Percentiles rank a stretch among this genome's conserved stretches.
Evolutionary conservation across 1,140 invertebrate species (phyloP).

Genomic region (Chironomus tepperi): DNA sequence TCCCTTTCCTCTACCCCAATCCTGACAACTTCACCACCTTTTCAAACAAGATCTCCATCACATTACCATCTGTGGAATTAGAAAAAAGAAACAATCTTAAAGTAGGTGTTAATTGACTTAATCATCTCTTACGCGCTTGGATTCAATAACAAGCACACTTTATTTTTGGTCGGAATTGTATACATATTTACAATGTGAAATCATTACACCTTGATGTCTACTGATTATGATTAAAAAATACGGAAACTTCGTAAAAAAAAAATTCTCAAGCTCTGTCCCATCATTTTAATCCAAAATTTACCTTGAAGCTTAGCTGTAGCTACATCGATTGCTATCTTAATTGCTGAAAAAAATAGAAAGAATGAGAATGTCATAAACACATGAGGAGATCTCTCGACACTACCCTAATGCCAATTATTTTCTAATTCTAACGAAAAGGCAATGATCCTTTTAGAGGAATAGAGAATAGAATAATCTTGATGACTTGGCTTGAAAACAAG

Average conservation of each 20-base stretch:
- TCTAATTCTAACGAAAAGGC: neutral
- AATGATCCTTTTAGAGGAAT: neutral
- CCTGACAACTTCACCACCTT: too few relatives aligned
- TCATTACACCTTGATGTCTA: too few relatives aligned
- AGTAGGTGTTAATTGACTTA: constrained; percentile 8
- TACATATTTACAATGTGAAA: too few relatives aligned
- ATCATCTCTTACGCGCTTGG: neutral
- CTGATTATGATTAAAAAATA: too few relatives aligned
- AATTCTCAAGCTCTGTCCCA: too few relatives aligned
- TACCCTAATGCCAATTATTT: constrained; percentile 2
- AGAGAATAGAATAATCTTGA: neutral
- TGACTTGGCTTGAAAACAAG: neutral
- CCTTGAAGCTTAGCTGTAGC: too few relatives aligned
- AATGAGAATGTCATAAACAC: neutral
- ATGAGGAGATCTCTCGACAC: neutral
- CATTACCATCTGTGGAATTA: neutral
- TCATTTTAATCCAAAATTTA: too few relatives aligned
- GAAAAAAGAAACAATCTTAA: neutral
- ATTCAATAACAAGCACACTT: neutral
- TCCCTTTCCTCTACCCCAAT: too few relatives aligned
- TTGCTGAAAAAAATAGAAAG: neutral
- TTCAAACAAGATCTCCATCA: too few relatives aligned
- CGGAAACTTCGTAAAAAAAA: too few relatives aligned
- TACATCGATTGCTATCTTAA: constrained; percentile 7
- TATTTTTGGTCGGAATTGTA: too few relatives aligned